Evolutionary conservation across 2,888 invertebrate genomes (phyloP), one percentile per base, ranked within the genome.

Genomic region (Augiades crinisus): DNA sequence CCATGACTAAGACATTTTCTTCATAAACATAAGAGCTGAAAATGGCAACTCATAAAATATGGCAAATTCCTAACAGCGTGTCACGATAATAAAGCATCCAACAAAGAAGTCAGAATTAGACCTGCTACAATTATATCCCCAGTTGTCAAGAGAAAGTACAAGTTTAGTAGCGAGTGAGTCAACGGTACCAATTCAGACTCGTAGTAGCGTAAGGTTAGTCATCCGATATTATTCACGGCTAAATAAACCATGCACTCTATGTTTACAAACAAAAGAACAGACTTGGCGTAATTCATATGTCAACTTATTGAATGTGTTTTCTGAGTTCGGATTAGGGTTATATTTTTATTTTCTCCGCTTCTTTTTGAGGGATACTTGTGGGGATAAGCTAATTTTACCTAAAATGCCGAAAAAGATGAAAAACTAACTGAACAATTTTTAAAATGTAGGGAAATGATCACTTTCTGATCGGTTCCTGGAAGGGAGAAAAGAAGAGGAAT

Each of bases 141-240:
- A 33, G 37, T 49, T 52, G 22, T 10, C 0, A 21, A 10, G 49
- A 22, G 34, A 16, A 34, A 34, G 14, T 17, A 34, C 36, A n/a
- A 16, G 1, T 17, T 33, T 33, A 17, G 6, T 16, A 16, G 41
- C 40, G 34, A 47, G 43, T 66, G 75, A 74, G 63, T 72, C 70
- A 75, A 62, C 62, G 59, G 12, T 38, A 55, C 69, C 65, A 70
- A 70, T 62, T 73, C 59, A n/a, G 66, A 24, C 36, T 62, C 58
- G 60, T 41, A 56, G 60, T 55, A 54, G 52, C 55, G 56, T 46
- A 53, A 53, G 30, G 60, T 72, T 70, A 72, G 64, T 74, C 70
- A 72, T 57, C 55, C 54, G 53, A 55, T 61, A 59, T 69, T 68
- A 67, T 65, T 69, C 67, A 65, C 58, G 33, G 53, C 59, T 44